Evolutionary conservation across 2,888 invertebrate genomes (phyloP).

Genomic region (Pedicia rivosa): DNA sequence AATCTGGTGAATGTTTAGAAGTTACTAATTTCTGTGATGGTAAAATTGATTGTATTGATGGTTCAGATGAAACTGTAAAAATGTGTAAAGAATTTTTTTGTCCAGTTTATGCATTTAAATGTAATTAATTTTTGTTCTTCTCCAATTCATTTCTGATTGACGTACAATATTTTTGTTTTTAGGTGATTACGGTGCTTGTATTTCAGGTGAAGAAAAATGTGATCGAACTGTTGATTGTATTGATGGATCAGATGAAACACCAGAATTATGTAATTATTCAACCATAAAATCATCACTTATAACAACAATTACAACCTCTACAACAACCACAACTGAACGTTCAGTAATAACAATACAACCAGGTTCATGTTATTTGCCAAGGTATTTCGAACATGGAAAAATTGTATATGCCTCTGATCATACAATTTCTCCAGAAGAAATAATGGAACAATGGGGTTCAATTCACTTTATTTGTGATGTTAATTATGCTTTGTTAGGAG

Average conservation of each 20-base stretch:
- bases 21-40: constrained; percentile 26
- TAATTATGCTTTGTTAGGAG: no score
- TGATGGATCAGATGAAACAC: constrained; percentile 11
- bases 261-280: constrained; percentile 6
- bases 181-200: constrained; percentile 41
- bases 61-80: constrained; percentile 17
- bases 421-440: no score
- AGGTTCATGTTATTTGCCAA: background rate
- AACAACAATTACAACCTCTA: background rate
- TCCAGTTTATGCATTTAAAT: constrained; percentile 18
- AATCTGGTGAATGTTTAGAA: constrained; percentile 14
- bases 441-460: no score
- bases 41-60: constrained; percentile 17
- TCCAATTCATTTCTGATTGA: no score
- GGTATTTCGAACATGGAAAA: background rate
- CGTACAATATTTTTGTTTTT: no score
- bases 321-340: no score
- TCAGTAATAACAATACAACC: background rate
- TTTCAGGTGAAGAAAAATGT: constrained; percentile 37
- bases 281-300: background rate
- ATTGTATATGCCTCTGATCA: constrained; percentile 1
- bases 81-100: constrained; percentile 14
- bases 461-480: no score
- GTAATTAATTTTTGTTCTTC: no score
- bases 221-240: constrained; percentile 11